Base-by-base conservation (phyloP, 92 coral and sea anemone genomes). In the Desmophyllum pertusum region DNA sequence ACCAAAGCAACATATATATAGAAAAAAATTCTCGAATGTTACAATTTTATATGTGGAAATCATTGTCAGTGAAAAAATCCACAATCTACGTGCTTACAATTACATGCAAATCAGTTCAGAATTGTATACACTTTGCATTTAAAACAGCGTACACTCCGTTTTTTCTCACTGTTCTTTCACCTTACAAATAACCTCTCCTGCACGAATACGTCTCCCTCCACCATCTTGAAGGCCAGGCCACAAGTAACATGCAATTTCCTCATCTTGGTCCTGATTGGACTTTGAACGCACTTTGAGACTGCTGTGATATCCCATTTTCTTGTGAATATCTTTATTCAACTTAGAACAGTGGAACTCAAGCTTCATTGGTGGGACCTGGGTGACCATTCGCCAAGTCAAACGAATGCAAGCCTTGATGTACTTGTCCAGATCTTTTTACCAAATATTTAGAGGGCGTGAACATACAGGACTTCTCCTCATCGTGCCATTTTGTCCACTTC, bases 381-480 rank as follows among this genome's bases (percentile, higher is more conserved):
- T 71, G 10, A 71, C 55, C 55, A 71, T 71, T 40, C 76, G 30
- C 76, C 76, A 71, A 8, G 76, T 11, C 21, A 71, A 39, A 21
- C 76, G 76, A 1, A 71, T 13, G 55, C 76, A 42, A 6, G 37
- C 76, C 50, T 41, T 13, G 35, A 42, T 42, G 33, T 71, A 71
- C 0, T 35, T 7, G n/a, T n/a, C 11, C 35, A 71, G 57, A n/a
- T n/a, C n/a, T n/a, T n/a, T 1, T 71, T 11, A 2, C 3, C 1
- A 19, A 63, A 17, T 25, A 10, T 37, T 29, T 63, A 30, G 69
- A 10, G 7, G 69, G 69, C 10, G 69, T 6, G 69, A 18, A 37
- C 17, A 14, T 13, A 37, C 27, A 30, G 27, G 69, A 30, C 18
- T 18, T 13, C 27, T 63, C 21, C 38, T 63, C 37, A 13, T 10